phyloP scores from a whole-genome alignment of 2,113 vertebrate genomes.

The Camelus dromedarius region DNA sequence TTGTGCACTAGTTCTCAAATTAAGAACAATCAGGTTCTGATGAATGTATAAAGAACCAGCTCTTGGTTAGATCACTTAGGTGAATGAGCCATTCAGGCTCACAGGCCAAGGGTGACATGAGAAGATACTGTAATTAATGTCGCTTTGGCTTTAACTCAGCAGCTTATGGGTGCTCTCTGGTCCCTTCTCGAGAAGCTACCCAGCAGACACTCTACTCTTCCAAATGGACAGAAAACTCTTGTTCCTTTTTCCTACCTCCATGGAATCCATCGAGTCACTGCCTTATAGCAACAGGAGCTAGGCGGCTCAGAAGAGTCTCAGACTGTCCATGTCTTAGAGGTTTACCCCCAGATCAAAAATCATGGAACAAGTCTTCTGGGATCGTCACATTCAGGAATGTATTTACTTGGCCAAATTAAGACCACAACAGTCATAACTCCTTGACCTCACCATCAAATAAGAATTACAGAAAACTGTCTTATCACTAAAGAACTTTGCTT shows the following conservation, averaged over 20 bases:
- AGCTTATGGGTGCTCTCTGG: not conserved
- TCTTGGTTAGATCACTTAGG: not conserved
- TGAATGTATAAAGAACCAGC: not conserved
- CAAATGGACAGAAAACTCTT: not conserved
- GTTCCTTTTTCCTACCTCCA: not conserved
- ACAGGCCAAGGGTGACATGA: not conserved
- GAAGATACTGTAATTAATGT: not conserved
- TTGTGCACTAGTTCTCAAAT: not conserved
- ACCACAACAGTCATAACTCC: not conserved
- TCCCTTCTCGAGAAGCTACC: not conserved
- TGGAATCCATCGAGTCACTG: not conserved
- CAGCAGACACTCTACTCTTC: not conserved
- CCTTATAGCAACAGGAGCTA: not conserved
- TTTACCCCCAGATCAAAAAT: not conserved
- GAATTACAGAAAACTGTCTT: not conserved
- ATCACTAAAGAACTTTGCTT: constrained; percentile 27
- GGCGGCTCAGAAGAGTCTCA: not conserved
- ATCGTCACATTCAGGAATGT: not conserved
- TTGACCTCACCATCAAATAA: not conserved
- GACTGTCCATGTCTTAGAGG: not conserved
- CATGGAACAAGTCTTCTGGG: not conserved
- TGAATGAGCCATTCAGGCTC: not conserved
- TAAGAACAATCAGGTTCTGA: constrained; percentile 14
- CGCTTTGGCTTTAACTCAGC: not conserved
- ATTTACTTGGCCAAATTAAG: not conserved